Evolutionary conservation across 2,888 invertebrate genomes (phyloP).

Genomic region (Malthinus seriepunctatus): DNA sequence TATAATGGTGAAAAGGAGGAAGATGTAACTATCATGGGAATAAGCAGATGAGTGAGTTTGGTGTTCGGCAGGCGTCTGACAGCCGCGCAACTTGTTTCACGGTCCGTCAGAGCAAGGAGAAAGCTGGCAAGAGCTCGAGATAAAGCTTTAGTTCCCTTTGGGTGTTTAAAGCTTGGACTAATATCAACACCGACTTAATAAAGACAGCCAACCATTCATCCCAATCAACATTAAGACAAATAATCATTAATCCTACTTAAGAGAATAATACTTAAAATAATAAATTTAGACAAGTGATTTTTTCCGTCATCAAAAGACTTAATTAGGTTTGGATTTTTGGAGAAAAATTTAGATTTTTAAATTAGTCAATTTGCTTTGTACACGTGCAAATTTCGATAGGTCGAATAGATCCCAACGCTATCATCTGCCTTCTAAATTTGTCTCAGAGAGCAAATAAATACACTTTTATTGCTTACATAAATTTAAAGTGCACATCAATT

Average conservation of each 20-base stretch:
- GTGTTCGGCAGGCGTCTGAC: conserved; percentile 43
- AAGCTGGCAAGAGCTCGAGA: conserved; percentile 44
- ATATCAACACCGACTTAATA: conserved; percentile 46
- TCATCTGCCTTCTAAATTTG: conserved; percentile 35
- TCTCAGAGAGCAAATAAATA: conserved; percentile 39
- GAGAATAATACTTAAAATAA: conserved; percentile 46
- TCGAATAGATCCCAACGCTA: conserved; percentile 36
- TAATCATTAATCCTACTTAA: conserved; percentile 50
- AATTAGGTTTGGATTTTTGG: conserved; percentile 10
- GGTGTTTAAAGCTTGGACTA: conserved; percentile 36
- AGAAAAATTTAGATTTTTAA: not conserved
- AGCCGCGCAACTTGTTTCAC: conserved; percentile 47
- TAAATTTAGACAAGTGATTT: conserved; percentile 34
- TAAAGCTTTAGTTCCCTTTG: conserved; percentile 39
- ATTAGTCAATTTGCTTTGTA: conserved; percentile 12
- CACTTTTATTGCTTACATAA: conserved; percentile 39
- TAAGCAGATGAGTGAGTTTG: conserved; percentile 41
- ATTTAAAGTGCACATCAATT: conserved; percentile 38
- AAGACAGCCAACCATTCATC: conserved; percentile 48
- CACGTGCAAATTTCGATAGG: conserved; percentile 25
- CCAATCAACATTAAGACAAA: conserved; percentile 48
- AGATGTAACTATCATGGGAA: conserved; percentile 38
- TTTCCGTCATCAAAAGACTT: conserved; percentile 23
- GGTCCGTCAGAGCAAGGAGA: conserved; percentile 46
- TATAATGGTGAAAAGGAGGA: conserved; percentile 19